A percentile compares a stretch with the other conserved stretches of the same genome.
Evolutionary conservation across 1,140 invertebrate species (phyloP).

Genomic region (Oryzaephilus surinamensis): DNA sequence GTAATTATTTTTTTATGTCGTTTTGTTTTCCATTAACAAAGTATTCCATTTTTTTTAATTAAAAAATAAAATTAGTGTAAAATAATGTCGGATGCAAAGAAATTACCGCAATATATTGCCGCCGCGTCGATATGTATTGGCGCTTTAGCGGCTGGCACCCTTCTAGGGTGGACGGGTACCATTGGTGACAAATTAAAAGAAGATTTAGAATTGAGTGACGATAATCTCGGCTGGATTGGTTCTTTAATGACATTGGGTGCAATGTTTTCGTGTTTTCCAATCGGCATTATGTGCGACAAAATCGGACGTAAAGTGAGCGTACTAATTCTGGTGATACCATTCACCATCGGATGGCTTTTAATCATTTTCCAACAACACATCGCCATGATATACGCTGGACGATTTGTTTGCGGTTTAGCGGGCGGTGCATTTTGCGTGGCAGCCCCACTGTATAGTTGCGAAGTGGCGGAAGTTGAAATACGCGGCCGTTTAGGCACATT

Average conservation of each 20-base stretch:
- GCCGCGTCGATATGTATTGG: slow-evolving; percentile 51
- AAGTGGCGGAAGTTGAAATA: slow-evolving; percentile 55
- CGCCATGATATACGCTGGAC: slow-evolving; percentile 50
- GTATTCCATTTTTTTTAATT: too few relatives aligned
- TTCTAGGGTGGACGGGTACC: slow-evolving; percentile 51
- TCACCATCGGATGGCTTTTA: slow-evolving; percentile 54
- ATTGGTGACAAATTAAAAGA: slow-evolving; percentile 40
- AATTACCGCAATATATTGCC: too few relatives aligned
- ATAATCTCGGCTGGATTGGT: slow-evolving; percentile 32
- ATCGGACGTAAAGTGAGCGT: slow-evolving; percentile 60
- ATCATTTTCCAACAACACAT: slow-evolving; percentile 51
- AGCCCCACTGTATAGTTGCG: slow-evolving; percentile 61
- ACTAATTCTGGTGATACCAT: slow-evolving; percentile 51
- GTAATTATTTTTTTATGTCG: too few relatives aligned
- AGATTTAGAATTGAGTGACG: slow-evolving; percentile 19
- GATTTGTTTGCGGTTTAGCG: slow-evolving; percentile 55
- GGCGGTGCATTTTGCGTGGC: slow-evolving; percentile 51
- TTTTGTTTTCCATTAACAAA: too few relatives aligned
- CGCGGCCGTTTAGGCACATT: slow-evolving; percentile 59
- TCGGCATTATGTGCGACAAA: slow-evolving; percentile 47
- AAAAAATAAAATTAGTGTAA: too few relatives aligned
- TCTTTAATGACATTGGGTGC: slow-evolving; percentile 51
- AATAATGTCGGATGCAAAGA: too few relatives aligned
- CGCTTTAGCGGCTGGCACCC: slow-evolving; percentile 47
- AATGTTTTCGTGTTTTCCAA: slow-evolving; percentile 49